phyloP scores from a whole-genome alignment of 2,797 vertebrate genomes.

The Phalanger gymnotis region DNA sequence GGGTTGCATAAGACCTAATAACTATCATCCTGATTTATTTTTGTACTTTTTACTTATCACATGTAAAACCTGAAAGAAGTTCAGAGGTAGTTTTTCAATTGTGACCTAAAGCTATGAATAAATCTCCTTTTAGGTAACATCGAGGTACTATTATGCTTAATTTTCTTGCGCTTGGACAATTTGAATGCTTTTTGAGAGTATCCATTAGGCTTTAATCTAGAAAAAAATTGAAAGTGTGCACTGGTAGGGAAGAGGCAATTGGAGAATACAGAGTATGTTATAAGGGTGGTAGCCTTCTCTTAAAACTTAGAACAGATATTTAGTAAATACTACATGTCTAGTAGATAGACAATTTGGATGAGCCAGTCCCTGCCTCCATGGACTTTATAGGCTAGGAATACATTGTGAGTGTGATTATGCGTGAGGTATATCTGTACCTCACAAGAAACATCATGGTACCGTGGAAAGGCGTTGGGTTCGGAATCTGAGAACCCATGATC shows the following conservation, averaged over 20 bases:
- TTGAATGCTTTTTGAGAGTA: slow-evolving; percentile 18
- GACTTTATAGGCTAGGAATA: neutral
- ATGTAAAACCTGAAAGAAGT: neutral
- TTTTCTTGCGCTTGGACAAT: neutral
- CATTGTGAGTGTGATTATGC: neutral
- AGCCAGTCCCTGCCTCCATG: neutral
- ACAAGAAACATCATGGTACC: neutral
- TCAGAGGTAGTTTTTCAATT: neutral
- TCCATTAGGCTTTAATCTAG: slow-evolving; percentile 17
- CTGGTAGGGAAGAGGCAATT: slow-evolving; percentile 16
- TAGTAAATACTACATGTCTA: neutral
- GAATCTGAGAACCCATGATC: neutral
- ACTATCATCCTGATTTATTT: neutral
- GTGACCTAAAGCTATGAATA: neutral
- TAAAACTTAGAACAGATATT: neutral
- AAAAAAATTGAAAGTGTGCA: slow-evolving; percentile 25
- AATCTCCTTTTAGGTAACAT: neutral
- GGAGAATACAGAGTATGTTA: neutral
- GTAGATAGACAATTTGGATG: neutral
- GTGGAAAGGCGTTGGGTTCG: neutral
- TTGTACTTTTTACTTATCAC: neutral
- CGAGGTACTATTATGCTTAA: neutral
- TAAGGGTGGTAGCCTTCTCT: neutral
- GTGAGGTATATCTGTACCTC: neutral
- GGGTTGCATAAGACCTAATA: neutral